Conservation (phyloP, 2,797 vertebrate species). For the Falco biarmicus region DNA sequence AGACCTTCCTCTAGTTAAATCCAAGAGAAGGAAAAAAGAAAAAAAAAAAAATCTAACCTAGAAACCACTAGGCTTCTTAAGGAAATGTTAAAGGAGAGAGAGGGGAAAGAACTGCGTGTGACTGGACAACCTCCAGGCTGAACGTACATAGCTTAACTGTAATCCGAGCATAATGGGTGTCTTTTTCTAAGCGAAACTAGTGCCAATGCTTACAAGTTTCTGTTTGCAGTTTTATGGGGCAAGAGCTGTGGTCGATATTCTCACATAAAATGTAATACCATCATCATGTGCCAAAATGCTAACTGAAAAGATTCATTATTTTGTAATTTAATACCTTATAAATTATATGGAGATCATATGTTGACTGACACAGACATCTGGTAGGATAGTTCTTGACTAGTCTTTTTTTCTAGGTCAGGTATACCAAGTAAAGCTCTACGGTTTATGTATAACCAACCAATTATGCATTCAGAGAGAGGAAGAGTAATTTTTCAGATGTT, state of each 20-base stretch:
- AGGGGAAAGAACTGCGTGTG: constrained; percentile 55
- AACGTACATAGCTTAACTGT: constrained; percentile 75
- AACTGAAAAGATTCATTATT: constrained; percentile 81
- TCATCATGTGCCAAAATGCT: constrained; percentile 73
- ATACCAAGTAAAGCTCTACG: constrained; percentile 27
- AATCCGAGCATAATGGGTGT: constrained; percentile 74
- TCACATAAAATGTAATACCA: constrained; percentile 72
- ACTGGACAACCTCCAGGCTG: constrained; percentile 76
- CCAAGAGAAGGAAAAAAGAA: background rate
- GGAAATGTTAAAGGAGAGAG: constrained; percentile 54
- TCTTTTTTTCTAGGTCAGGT: constrained; percentile 54
- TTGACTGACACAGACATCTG: constrained; percentile 75
- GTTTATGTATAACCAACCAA: constrained; percentile 72
- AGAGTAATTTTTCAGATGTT: constrained; percentile 48
- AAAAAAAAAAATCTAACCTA: constrained; percentile 1
- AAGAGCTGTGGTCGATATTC: constrained; percentile 70
- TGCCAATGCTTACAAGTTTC: constrained; percentile 76
- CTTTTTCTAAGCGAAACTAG: constrained; percentile 64
- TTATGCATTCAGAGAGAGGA: constrained; percentile 72
- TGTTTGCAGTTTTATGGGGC: constrained; percentile 78
- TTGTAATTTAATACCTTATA: constrained; percentile 78
- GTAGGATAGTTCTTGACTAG: constrained; percentile 45
- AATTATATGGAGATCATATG: constrained; percentile 73
- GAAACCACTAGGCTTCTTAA: constrained; percentile 68
- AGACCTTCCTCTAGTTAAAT: constrained; percentile 19